Base-by-base conservation (phyloP, 35 echinoderm and acorn worm genomes). In the Apostichopus californicus region DNA sequence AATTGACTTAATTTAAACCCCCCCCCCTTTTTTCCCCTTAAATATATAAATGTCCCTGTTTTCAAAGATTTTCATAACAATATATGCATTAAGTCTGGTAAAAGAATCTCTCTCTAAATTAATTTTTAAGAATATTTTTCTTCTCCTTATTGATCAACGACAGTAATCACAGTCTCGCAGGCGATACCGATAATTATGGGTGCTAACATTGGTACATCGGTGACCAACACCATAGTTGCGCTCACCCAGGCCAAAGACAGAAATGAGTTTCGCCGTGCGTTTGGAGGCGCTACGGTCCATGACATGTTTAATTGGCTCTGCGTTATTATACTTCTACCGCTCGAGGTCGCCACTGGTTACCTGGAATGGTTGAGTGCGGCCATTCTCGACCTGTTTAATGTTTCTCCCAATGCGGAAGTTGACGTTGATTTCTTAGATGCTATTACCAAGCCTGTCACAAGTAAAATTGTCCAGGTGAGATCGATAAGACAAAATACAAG, bases 211-310 rank as follows among this genome's bases (percentile, higher is more conserved):
- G 95, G 95, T 22, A 96, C 95, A 1, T 92, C 93, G 0, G 95
- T 96, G 8, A 96, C 95, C 24, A 96, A 96, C 80, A 96, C 95
- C 14, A 96, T 96, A 14, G 95, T 96, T 0, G 85, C 95, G 0
- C 57, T 94, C 8, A 87, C 90, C 14, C 95, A 94, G 80, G 85
- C 87, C 22, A 79, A 80, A 14, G 85, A 96, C 14, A 81, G 90
- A 15, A 66, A 94, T 54, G 55, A 89, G 17, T 94, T 96, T 55
- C 95, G 95, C 1, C 93, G 95, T 17, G 95, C 95, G 18, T 96
- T 96, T 23, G 95, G 93, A 10, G 95, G 93, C 0, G 95, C 95
- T 18, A 96, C 95, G 6, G 93, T 96, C 11, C 95, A 96, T 61
- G 95, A 96, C 73, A 94, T 94, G 91, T 96, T 96, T 60, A 96